Percentiles rank a stretch among this genome's conserved stretches.
phyloP scores from a whole-genome alignment of 2,888 invertebrate species.

The Ectobius pallidus region DNA sequence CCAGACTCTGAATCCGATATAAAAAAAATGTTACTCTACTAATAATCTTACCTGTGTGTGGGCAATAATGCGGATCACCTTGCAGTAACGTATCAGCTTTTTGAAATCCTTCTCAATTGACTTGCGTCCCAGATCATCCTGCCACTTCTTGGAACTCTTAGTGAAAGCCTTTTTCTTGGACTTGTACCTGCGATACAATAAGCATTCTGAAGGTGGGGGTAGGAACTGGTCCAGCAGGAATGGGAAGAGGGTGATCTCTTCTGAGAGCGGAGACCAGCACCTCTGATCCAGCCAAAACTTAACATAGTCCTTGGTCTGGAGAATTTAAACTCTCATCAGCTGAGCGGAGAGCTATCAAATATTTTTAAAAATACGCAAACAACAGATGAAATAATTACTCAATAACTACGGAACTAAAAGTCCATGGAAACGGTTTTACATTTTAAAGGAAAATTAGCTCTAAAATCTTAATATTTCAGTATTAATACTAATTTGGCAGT shows the following conservation, averaged over 20 bases:
- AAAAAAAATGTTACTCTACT: too few species aligned
- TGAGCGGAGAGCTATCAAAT: constrained; percentile 73
- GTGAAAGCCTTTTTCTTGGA: constrained; percentile 99
- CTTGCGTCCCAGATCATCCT: constrained; percentile 94
- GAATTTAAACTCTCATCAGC: constrained; percentile 67
- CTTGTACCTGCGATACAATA: constrained; percentile 80
- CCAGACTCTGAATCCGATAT: too few species aligned
- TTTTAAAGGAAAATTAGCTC: too few species aligned
- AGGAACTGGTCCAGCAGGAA: constrained; percentile 5
- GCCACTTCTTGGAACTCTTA: constrained; percentile 98
- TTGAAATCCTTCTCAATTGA: constrained; percentile 96
- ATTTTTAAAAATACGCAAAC: too few species aligned
- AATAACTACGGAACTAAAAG: too few species aligned
- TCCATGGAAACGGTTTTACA: too few species aligned
- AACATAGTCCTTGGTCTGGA: constrained; percentile 42
- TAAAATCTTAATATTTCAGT: too few species aligned
- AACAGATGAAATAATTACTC: too few species aligned
- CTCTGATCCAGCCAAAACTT: background rate
- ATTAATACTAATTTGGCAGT: too few species aligned
- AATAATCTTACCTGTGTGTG: constrained; percentile 97
- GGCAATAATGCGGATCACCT: constrained; percentile 92
- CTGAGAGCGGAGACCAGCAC: constrained; percentile 39
- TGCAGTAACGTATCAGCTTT: constrained; percentile 98
- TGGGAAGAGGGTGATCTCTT: constrained; percentile 35
- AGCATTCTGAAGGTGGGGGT: constrained; percentile 19